Base-by-base conservation (phyloP, 1,140 invertebrate species). In the Nasonia vitripennis region DNA sequence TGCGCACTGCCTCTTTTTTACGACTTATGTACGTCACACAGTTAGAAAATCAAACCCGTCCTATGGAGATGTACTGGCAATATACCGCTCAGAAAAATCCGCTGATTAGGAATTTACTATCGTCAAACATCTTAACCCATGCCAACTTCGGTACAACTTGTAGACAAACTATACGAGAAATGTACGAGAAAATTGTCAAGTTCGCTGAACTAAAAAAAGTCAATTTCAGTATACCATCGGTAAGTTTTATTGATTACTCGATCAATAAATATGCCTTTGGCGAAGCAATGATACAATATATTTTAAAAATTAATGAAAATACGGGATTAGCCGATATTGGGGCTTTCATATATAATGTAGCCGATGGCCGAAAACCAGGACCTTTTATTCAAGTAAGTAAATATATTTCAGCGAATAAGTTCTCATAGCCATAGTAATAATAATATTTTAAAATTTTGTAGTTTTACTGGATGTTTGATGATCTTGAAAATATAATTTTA, bases 341-440 rank as follows among this genome's bases (percentile, higher is more conserved):
- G 10, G 68, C 68, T 10, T 70, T 70, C 11, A 11, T 70, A 70
- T 70, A 70, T 70, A 70, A 70, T 31, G 17, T 70, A 27, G 68
- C 68, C 3, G 68, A 70, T 70, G 68, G 68, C 7, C n/a, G 68
- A 31, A 70, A 12, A 70, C 68, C 68, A 27, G 68, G 68, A 10
- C 68, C 68, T 27, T 70, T 70, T 70, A 17, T 70, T 70, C 68
- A 70, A 70, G 68, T 70, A 70, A 70, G 20, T 70, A 70, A 4
- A 5, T 37, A 37, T 37, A 37, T 6, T 37, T 37, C 34, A 6
- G 34, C 34, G 34, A 37, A 37, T 37, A 37, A 37, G 34, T 37
- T 37, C 34, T 4, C 34, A 37, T 37, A 37, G 5, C 34, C 1
- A 37, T 37, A 17, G 62, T 67, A 14, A 67, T 23, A 67, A 67